Base-by-base conservation (phyloP, 2,888 invertebrate species). In the Venusia cambrica region DNA sequence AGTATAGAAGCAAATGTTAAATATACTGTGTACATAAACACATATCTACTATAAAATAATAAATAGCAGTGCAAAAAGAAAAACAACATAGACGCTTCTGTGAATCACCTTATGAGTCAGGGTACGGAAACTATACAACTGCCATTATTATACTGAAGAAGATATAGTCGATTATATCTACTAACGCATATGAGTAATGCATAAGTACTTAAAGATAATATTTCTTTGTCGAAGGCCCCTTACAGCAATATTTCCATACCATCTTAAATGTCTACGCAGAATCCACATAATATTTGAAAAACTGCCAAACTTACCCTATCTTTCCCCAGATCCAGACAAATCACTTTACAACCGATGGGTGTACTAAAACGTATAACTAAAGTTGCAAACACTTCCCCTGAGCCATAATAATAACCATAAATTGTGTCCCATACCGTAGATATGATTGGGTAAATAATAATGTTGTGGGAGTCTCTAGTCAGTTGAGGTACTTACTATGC, bases 381-480 rank as follows among this genome's bases (percentile, higher is more conserved):
- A 49, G 46, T 49, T 44, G 49, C 14, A 20, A 66, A 72, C 75
- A 73, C 73, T 77, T 74, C 73, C 70, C 54, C 49, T 56, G 47
- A 36, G 66, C 71, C 70, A 79, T 81, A 75, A 75, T 79, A 76
- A 80, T 81, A 83, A 79, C 75, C 65, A 64, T 83, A 83, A 81
- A 83, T 81, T 73, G 31, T 20, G 38, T 22, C 44, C 38, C 43
- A 46, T 41, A 43, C 44, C 39, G 41, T 13, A 6, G 42, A 22
- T 12, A 18, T 34, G 36, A 40, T 22, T 40, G 35, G 9, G 38
- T 44, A 39, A 38, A 44, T 47, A 44, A 45, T 47, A 43, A 44
- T 47, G 29, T 27, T 26, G 22, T 18, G 13, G n/a, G 18, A 36
- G 29, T 29, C 15, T 22, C 13, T 33, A 16, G 9, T 14, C 11